A percentile compares a stretch with the other conserved stretches of the same genome.
phyloP scores from a whole-genome alignment of 2,113 vertebrate species.

The Oenanthe melanoleuca region DNA sequence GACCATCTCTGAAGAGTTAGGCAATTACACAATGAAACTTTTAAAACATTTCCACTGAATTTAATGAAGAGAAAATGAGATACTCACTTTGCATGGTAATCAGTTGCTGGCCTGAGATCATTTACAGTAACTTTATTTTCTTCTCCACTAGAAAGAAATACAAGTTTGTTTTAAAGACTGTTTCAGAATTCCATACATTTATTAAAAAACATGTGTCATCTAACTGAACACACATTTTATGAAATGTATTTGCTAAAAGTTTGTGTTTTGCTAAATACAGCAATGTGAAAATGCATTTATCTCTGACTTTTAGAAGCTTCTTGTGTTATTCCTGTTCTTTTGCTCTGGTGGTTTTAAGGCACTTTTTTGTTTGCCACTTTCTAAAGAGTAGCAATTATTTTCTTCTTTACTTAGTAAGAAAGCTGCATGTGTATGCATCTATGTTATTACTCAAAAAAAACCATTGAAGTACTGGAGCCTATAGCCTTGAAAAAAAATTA shows the following conservation, averaged over 20 bases:
- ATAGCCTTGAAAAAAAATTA: background rate
- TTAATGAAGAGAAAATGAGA: background rate
- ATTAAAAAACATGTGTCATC: background rate
- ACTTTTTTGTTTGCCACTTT: background rate
- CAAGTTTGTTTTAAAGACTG: background rate
- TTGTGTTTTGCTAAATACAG: background rate
- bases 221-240: background rate
- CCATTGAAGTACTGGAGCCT: accelerated
- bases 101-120: conserved; percentile 92
- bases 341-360: background rate
- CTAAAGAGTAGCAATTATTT: background rate
- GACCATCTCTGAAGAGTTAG: background rate
- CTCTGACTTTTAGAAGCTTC: background rate
- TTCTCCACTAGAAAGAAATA: conserved; percentile 81
- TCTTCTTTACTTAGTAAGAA: background rate
- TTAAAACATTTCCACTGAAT: background rate
- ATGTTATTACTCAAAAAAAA: background rate
- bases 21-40: background rate
- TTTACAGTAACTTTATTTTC: conserved; percentile 89
- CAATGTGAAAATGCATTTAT: background rate
- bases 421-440: background rate
- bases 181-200: background rate
- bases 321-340: background rate
- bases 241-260: background rate
- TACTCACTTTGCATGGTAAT: conserved; percentile 93